Evolutionary conservation across 2,797 vertebrate species (phyloP), one percentile per base, ranked within the genome.

Genomic region (Tenualosa ilisha): DNA sequence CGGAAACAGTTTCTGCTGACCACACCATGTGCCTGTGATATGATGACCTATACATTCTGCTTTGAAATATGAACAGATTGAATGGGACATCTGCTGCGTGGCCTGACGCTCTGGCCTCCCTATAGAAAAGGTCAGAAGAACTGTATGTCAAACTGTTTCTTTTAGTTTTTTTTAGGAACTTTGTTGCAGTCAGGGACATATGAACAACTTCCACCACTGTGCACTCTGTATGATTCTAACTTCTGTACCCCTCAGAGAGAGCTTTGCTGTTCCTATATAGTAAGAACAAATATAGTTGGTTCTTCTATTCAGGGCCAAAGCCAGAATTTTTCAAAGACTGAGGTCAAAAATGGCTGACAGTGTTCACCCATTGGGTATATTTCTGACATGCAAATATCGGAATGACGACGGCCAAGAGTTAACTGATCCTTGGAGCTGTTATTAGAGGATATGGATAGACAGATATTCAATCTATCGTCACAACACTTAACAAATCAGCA

Each of bases 41-140:
- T 46, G 72, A 79, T 79, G 72, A 79, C 72, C 72, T 37, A 79
- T 46, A 79, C 72, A 43, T 79, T 79, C 72, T 79, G 72, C 72
- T 79, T 8, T 79, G 72, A 46, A 79, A 79, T 79, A 20, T 79
- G 72, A 79, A 79, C 72, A 79, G 72, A 79, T 40, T 79, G 72
- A 20, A 20, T 22, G 40, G 72, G 72, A 46, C 72, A 79, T 79
- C 37, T 79, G 72, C 72, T 79, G 37, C 37, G 1, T 2, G 1
- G 15, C 17, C 72, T 43, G 72, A 6, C 20, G 20, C 20, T 43
- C 6, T 7, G 37, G 4, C 40, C 72, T 46, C 37, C 17, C 72
- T 79, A 79, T 79, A 79, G 72, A 46, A 22, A 46, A 79, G 72
- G 72, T 79, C 40, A 22, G 72, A 79, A 46, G 40, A 79, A 79